Evolutionary conservation across 1,140 invertebrate species (phyloP), one percentile per base, ranked within the genome.

Genomic region (Drosophila melanogaster): DNA sequence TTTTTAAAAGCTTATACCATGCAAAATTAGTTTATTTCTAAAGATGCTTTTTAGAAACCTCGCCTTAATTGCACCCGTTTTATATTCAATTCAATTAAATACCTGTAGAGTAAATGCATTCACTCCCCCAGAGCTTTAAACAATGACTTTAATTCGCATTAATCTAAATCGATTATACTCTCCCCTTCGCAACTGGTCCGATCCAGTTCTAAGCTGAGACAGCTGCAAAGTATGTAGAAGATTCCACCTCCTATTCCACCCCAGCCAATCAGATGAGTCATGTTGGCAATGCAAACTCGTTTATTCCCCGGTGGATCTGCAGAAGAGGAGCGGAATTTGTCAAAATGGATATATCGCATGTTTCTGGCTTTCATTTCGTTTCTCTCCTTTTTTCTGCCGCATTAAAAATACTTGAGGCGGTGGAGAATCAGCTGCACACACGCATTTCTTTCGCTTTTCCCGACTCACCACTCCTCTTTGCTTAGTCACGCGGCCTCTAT

Each of bases 321-420:
- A 41, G 22, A 50, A 51, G 71, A 55, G 40, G 19, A 50, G 62
- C 44, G 66, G 56, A 86, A 87, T 87, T 86, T 86, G 83, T 87
- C 83, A 87, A 86, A 86, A 86, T 86, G 81, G 83, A 87, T 87
- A 73, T 67, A 87, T 86, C 54, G 83, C 83, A 86, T 86, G 83
- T 83, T 81, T 79, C 75, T 59, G 57, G 41, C 46, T 67, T 43
- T 70, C 61, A 62, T 65, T 50, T 66, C 40, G 66, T 46, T 69
- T 61, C 41, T 47, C 64, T 33, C 26, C 19, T 75, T 81, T 71
- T 81, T 75, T 81, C 54, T 49, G 79, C 64, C 70, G 79, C 80
- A 57, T 80, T 77, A 84, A 72, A 77, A 85, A 84, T 84, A 85
- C 72, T 81, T 84, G 61, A 80, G 77, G 81, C 72, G 55, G 85